Base-by-base conservation (phyloP, 2,888 invertebrate genomes). In the Xanthia icteritia region DNA sequence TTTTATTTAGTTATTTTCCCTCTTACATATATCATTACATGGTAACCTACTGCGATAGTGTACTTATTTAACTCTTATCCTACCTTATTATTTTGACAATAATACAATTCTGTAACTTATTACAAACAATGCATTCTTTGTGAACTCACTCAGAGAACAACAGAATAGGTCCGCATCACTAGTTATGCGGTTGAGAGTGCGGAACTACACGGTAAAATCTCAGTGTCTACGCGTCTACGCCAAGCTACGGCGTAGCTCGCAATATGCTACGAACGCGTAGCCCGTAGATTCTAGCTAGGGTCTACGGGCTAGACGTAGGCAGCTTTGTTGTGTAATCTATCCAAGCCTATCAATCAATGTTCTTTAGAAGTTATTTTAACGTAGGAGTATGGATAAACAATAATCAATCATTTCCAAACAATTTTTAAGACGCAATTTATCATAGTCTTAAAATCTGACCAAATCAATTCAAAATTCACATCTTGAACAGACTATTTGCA, bases 231-330 rank as follows among this genome's bases (percentile, higher is more conserved):
- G 39, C 42, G 2, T 11, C 11, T 45, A 67, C 20, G 36, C 8
- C 31, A 8, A 13, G 73, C 73, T 73, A 73, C 73, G 73, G n/a
- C 82, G 82, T 67, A 82, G 75, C 75, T 20, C n/a, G 17, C 36
- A 23, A 42, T 15, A 9, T 63, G 82, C 82, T 79, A 79, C 79
- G 82, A 45, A 2, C 20, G 42, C 82, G 56, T 76, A 82, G 48
- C 39, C 6, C 27, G 65, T 75, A 60, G n/a, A 48, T 17, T 27
- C 20, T 17, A 65, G 13, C 56, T 11, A 56, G 5, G n/a, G 56
- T 56, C 13, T 58, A 27, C 27, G 27, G 15, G 27, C 27, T 31
- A n/a, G 13, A 31, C 48, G 51, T 51, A 78, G 63, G 15, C 15
- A 45, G 6, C 15, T 23, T n/a, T 36, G 27, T 31, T 45, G 6